Conservation (phyloP, 2,113 vertebrate species). For the Corydoras maculifer region DNA sequence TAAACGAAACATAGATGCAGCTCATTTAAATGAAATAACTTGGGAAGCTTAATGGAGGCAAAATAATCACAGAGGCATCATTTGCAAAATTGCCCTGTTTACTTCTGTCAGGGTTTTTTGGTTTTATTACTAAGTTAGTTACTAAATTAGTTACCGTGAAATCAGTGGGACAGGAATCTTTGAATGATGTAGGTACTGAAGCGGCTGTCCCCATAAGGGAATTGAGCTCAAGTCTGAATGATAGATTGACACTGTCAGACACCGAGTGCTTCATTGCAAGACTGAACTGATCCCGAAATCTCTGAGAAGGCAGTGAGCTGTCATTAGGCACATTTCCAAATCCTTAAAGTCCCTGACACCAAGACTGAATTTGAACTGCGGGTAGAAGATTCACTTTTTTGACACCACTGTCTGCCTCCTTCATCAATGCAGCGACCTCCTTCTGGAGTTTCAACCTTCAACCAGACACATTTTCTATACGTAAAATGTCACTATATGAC, state of each 20-base stretch:
- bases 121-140: too few species aligned
- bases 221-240: background rate
- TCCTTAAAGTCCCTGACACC: conserved; percentile 35
- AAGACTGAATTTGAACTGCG: conserved; percentile 23
- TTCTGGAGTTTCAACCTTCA: conserved; percentile 1
- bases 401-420: conserved; percentile 17
- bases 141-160: too few species aligned
- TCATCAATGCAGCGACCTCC: conserved; percentile 20
- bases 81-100: too few species aligned
- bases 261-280: conserved; percentile 13
- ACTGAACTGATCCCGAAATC: conserved; percentile 6
- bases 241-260: conserved; percentile 19
- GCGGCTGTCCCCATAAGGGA: background rate
- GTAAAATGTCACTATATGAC: background rate
- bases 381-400: conserved; percentile 5
- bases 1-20: too few species aligned
- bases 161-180: background rate
- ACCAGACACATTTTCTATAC: conserved; percentile 7
- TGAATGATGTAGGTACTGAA: background rate
- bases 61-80: background rate
- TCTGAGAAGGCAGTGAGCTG: conserved; percentile 34
- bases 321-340: conserved; percentile 26
- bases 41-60: too few species aligned
- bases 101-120: too few species aligned
- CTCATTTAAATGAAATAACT: too few species aligned